Evolutionary conservation across 2,797 vertebrate species (phyloP).

Genomic region (Synaphobranchus kaupii): DNA sequence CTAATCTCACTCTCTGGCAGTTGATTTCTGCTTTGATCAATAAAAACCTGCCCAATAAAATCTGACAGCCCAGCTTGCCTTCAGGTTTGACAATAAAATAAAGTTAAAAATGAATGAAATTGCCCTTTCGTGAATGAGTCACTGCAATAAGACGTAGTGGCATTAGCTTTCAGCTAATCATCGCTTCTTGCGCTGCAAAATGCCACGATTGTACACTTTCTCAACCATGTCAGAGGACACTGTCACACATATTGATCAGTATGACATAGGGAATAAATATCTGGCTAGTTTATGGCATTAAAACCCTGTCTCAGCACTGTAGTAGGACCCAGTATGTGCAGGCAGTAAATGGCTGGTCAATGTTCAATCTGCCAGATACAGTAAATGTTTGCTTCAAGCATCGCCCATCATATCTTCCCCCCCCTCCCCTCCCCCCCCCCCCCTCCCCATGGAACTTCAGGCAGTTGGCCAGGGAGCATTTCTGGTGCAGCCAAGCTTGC

Average conservation of each 20-base stretch:
- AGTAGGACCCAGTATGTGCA: not conserved
- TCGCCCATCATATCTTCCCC: not conserved
- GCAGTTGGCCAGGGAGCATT: not conserved
- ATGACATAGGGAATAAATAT: not conserved
- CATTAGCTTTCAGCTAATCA: not conserved
- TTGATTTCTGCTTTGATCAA: slow-evolving; percentile 22
- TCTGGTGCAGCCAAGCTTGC: not conserved
- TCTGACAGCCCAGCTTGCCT: not conserved
- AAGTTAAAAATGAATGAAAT: not conserved
- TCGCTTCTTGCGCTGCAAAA: not conserved
- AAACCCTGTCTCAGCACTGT: not conserved
- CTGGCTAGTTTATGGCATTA: not conserved
- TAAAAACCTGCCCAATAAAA: not conserved
- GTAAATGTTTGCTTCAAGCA: not conserved
- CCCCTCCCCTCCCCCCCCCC: not conserved
- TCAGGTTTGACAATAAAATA: slow-evolving; percentile 15
- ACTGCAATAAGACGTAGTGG: not conserved
- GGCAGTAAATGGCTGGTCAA: not conserved
- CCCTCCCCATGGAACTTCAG: not conserved
- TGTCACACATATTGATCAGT: not conserved
- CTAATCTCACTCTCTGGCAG: slow-evolving; percentile 18
- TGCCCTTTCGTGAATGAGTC: not conserved
- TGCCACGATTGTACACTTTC: not conserved
- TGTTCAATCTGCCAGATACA: slow-evolving; percentile 1
- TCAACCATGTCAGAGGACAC: not conserved